phyloP scores from a whole-genome alignment of 92 coral and sea anemone genomes.

The Paragorgia papillata region DNA sequence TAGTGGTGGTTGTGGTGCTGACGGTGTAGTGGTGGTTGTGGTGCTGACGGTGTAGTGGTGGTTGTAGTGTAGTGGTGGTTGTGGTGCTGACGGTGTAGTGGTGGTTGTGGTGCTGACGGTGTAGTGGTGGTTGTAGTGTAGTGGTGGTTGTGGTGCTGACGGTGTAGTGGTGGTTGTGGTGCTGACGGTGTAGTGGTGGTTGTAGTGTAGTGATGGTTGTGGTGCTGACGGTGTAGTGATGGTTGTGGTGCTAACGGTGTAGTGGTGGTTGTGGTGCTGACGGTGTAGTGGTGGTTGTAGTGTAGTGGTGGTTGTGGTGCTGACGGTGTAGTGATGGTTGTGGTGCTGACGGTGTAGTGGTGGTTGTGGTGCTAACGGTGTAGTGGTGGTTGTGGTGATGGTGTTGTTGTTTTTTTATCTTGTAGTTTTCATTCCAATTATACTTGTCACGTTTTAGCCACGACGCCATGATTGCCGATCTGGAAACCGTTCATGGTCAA shows the following conservation, averaged over 20 bases:
- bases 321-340: slow-evolving; percentile 2
- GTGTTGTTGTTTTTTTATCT: background rate
- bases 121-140: no score
- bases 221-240: slow-evolving; percentile 7
- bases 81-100: background rate
- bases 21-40: slow-evolving; percentile 11
- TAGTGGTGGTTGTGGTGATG: slow-evolving; percentile 1
- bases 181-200: background rate
- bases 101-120: slow-evolving; percentile 4
- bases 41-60: slow-evolving; percentile 8
- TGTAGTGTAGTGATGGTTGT: background rate
- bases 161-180: slow-evolving; percentile 1
- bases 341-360: background rate
- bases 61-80: background rate
- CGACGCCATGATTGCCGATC: slow-evolving; percentile 21
- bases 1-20: slow-evolving; percentile 9
- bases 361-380: background rate
- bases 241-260: background rate
- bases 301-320: background rate
- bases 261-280: background rate
- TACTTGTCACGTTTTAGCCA: background rate
- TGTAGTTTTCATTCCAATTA: no score
- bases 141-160: background rate
- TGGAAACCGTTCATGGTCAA: slow-evolving; percentile 26
- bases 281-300: no score